Evolutionary conservation across 2,888 invertebrate genomes (phyloP).

Genomic region (Cepaea hortensis): DNA sequence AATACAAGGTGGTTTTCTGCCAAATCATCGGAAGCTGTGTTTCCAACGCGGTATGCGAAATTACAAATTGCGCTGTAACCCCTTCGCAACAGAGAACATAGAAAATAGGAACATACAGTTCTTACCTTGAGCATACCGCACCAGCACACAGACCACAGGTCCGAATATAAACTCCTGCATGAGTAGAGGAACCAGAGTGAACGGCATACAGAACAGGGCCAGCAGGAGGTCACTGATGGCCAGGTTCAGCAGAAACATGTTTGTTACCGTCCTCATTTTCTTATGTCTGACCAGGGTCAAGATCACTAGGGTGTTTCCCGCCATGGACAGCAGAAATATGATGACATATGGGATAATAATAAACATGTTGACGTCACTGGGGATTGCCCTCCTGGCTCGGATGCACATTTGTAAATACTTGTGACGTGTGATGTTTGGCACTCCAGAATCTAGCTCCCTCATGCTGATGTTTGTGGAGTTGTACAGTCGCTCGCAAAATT

Average conservation of each 20-base stretch:
- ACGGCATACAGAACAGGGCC: constrained; percentile 88
- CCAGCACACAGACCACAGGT: constrained; percentile 83
- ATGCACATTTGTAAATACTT: constrained; percentile 34
- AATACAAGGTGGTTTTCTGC: no score
- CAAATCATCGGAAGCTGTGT: no score
- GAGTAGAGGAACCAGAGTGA: constrained; percentile 83
- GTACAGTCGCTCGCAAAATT: constrained; percentile 40
- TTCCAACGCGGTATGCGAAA: no score
- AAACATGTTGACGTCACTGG: constrained; percentile 35
- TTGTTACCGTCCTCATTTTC: constrained; percentile 78
- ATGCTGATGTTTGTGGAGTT: constrained; percentile 42
- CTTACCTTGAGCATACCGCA: constrained; percentile 86
- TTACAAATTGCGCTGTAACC: no score
- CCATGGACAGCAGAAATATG: constrained; percentile 86
- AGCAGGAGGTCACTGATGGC: constrained; percentile 85
- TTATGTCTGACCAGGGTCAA: constrained; percentile 79
- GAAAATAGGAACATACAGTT: neutral
- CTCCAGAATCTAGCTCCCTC: constrained; percentile 6
- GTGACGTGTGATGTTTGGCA: constrained; percentile 40
- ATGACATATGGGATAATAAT: constrained; percentile 79
- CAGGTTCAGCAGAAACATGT: constrained; percentile 77
- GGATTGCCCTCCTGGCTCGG: neutral
- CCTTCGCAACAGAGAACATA: no score
- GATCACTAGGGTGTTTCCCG: constrained; percentile 87
- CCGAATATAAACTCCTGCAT: constrained; percentile 85